phyloP scores from a whole-genome alignment of 2,797 vertebrate species.

The Paedocypris micromegethes region DNA sequence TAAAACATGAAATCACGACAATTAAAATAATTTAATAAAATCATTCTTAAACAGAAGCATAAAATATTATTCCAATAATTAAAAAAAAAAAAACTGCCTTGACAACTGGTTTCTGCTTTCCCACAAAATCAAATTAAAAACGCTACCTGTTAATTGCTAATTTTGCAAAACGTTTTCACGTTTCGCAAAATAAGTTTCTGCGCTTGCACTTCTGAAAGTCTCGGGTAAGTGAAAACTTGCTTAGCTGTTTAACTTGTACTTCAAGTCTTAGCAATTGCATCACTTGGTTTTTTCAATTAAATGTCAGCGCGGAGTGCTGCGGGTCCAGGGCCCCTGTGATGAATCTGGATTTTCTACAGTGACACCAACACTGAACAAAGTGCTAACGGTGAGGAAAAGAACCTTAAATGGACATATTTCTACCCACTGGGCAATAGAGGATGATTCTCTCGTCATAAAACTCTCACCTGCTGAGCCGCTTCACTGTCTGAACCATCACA shows the following conservation, averaged over 20 bases:
- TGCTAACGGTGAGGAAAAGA: slow-evolving; percentile 31
- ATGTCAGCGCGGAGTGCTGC: slow-evolving; percentile 35
- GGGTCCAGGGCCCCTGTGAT: slow-evolving; percentile 39
- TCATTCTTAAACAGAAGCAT: too few relatives aligned
- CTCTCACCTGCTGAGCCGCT: slow-evolving; percentile 29
- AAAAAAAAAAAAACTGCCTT: too few relatives aligned
- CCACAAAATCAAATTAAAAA: too few relatives aligned
- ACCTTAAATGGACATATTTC: slow-evolving; percentile 28
- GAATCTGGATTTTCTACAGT: slow-evolving; percentile 42
- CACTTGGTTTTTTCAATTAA: slow-evolving; percentile 38
- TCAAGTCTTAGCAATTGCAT: slow-evolving; percentile 19
- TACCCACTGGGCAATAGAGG: slow-evolving; percentile 38
- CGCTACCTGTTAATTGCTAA: neutral
- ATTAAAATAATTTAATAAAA: too few relatives aligned
- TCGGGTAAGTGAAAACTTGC: neutral
- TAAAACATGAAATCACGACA: too few relatives aligned
- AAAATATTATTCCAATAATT: too few relatives aligned
- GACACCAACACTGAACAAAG: slow-evolving; percentile 34
- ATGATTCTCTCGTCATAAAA: slow-evolving; percentile 35
- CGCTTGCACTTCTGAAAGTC: slow-evolving; percentile 13
- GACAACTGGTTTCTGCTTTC: too few relatives aligned
- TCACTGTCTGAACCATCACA: slow-evolving; percentile 27
- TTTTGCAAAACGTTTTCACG: neutral
- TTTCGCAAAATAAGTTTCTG: neutral
- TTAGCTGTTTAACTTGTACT: slow-evolving; percentile 25